Percentiles rank a stretch among this genome's conserved stretches.
Conservation (phyloP, 2,113 vertebrate genomes). For the Pterocles burchelli region DNA sequence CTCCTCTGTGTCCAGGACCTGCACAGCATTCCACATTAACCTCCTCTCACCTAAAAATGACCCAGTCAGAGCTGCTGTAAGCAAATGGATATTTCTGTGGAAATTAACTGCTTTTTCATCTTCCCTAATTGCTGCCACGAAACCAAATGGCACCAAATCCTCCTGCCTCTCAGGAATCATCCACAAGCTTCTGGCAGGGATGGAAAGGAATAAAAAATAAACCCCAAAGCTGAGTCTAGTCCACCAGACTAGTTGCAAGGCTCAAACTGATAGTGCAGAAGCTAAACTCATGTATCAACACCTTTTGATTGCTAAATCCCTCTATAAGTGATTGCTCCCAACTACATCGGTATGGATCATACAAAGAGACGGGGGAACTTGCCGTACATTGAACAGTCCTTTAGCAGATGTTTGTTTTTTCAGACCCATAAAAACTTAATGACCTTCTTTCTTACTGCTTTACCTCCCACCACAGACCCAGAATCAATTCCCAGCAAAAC, state of each 20-base stretch:
- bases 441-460: not conserved
- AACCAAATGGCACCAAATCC: not conserved
- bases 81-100: not conserved
- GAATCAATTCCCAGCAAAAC: not conserved
- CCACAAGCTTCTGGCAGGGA: not conserved
- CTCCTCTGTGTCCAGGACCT: not conserved
- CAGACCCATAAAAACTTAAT: not conserved
- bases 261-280: not conserved
- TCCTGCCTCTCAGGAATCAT: not conserved
- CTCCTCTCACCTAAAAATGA: not conserved
- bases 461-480: not conserved
- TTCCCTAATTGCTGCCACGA: rapidly evolving
- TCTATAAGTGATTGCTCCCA: not conserved
- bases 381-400: not conserved
- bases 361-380: not conserved
- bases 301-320: not conserved
- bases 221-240: not conserved
- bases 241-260: not conserved
- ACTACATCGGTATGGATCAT: rapidly evolving
- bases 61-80: not conserved
- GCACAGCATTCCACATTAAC: not conserved
- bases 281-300: not conserved
- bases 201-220: not conserved
- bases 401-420: not conserved
- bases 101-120: not conserved